Percentiles rank a stretch among this genome's conserved stretches.
Conservation (phyloP, 1,140 invertebrate species). For the Heliconius himera region DNA sequence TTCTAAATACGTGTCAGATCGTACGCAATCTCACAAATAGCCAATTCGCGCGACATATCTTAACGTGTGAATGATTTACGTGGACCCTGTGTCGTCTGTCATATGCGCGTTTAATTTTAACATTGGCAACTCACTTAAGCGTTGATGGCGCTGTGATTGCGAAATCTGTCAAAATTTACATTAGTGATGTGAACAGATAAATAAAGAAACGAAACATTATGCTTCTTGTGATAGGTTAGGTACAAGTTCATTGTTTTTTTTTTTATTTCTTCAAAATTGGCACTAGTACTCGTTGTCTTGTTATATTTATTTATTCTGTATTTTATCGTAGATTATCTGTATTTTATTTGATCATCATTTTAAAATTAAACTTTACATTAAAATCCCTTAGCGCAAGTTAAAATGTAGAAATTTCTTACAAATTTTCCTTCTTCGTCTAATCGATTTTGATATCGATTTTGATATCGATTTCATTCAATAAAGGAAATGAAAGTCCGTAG, state of each 20-base stretch:
- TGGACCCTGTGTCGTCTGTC: background rate
- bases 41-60: background rate
- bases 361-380: too few relatives aligned
- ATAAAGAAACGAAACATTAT: too few relatives aligned
- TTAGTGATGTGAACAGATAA: background rate
- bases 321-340: too few relatives aligned
- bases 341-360: too few relatives aligned
- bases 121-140: slow-evolving; percentile 13
- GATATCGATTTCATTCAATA: slow-evolving; percentile 30
- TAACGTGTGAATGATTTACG: slow-evolving; percentile 20
- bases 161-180: background rate
- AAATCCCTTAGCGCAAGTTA: too few relatives aligned
- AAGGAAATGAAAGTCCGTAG: slow-evolving; percentile 37
- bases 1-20: background rate
- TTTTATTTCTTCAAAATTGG: too few relatives aligned
- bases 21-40: slow-evolving; percentile 13
- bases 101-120: slow-evolving; percentile 19
- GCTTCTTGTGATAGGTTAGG: too few relatives aligned
- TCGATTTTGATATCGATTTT: slow-evolving; percentile 16
- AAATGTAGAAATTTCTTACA: background rate
- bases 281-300: too few relatives aligned
- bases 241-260: too few relatives aligned
- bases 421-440: background rate
- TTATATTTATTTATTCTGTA: too few relatives aligned
- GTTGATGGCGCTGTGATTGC: slow-evolving; percentile 2